phyloP scores from a whole-genome alignment of 2,888 invertebrate species.

The Drosophila buzzatii region DNA sequence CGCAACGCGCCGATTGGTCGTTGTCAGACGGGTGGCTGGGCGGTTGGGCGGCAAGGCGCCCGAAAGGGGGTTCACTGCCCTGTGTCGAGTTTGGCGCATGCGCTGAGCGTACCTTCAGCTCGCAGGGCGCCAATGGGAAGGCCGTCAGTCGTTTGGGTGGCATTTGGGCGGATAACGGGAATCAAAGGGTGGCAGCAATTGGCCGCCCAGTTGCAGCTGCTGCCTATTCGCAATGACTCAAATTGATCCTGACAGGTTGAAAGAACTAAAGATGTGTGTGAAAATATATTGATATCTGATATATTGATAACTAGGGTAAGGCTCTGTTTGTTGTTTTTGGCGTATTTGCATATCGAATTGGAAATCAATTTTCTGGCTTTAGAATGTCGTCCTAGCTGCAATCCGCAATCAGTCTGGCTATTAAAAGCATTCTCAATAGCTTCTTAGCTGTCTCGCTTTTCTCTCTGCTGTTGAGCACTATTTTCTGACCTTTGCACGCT shows the following conservation, averaged over 20 bases:
- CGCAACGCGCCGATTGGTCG: conserved; percentile 67
- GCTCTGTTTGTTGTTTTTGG: too few relatives aligned
- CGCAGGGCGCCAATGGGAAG: conserved; percentile 65
- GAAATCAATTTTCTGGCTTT: too few relatives aligned
- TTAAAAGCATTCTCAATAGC: too few relatives aligned
- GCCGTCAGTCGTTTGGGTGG: conserved; percentile 43
- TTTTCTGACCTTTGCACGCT: too few relatives aligned
- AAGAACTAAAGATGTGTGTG: not conserved
- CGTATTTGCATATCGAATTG: too few relatives aligned
- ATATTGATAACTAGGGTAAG: too few relatives aligned
- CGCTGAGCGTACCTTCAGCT: conserved; percentile 20
- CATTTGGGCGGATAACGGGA: conserved; percentile 22
- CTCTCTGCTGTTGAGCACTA: too few relatives aligned
- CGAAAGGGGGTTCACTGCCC: not conserved
- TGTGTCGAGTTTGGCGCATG: conserved; percentile 41
- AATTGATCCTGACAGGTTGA: conserved; percentile 21
- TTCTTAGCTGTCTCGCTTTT: too few relatives aligned
- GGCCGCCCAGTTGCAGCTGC: conserved; percentile 9
- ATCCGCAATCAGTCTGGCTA: too few relatives aligned
- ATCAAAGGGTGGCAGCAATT: conserved; percentile 5
- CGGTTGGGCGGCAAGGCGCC: not conserved
- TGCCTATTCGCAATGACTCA: conserved; percentile 22
- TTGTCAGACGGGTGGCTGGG: conserved; percentile 19
- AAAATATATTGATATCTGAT: too few relatives aligned
- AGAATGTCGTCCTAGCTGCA: too few relatives aligned